phyloP scores from a whole-genome alignment of 2,113 vertebrate genomes.

The Tautogolabrus adspersus region DNA sequence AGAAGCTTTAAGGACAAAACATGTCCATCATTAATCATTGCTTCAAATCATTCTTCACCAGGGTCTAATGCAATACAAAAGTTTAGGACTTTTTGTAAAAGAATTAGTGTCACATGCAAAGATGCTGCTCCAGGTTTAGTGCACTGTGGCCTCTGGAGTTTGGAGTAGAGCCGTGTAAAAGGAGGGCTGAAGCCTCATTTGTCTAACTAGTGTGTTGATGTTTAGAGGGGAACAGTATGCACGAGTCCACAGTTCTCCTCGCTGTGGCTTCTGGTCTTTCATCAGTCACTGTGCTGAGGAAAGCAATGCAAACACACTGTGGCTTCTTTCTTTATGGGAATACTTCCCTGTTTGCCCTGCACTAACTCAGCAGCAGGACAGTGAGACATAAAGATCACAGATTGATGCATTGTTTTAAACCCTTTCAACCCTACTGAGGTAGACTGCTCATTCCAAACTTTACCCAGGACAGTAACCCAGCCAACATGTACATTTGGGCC shows the following conservation, averaged over 20 bases:
- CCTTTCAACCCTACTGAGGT: conserved; percentile 47
- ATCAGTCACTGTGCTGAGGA: conserved; percentile 76
- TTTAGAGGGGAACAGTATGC: conserved; percentile 80
- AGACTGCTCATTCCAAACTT: conserved; percentile 23
- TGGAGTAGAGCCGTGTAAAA: conserved; percentile 52
- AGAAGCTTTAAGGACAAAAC: not conserved
- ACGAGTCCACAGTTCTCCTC: conserved; percentile 71
- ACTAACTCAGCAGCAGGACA: conserved; percentile 63
- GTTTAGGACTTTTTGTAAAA: conserved; percentile 14
- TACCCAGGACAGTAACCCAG: conserved; percentile 20
- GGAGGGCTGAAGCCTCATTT: conserved; percentile 68
- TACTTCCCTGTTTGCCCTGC: conserved; percentile 66
- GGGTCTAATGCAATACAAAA: not conserved
- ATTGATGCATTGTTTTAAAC: conserved; percentile 69
- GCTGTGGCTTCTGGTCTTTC: conserved; percentile 77
- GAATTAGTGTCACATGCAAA: conserved; percentile 32
- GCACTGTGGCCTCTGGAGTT: conserved; percentile 42
- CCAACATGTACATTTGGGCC: too few species aligned
- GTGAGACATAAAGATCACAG: conserved; percentile 57
- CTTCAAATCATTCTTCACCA: conserved; percentile 20
- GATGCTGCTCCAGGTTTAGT: conserved; percentile 17
- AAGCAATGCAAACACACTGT: conserved; percentile 75
- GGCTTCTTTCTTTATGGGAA: conserved; percentile 67
- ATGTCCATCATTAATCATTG: conserved; percentile 17
- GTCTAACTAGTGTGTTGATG: conserved; percentile 81